Base-by-base conservation (phyloP, 2,888 invertebrate species). In the Clusia tigrina region DNA sequence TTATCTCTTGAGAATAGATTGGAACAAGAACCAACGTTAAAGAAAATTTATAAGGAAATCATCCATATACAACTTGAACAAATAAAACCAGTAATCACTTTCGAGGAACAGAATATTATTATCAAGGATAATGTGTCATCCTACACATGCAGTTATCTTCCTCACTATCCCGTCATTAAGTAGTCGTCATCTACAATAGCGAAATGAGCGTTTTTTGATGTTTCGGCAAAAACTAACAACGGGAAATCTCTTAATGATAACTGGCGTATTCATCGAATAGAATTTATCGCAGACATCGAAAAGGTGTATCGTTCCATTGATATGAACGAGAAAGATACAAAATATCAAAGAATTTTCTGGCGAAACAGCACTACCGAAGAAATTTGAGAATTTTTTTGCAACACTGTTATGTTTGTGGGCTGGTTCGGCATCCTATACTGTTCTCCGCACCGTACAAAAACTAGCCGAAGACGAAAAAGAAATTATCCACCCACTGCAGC, bases 141-240 rank as follows among this genome's bases (percentile, higher is more conserved):
- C 55, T 42, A 5, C 2, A 20, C 48, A 18, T 60, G 57, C 24
- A 60, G 64, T 54, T 64, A 64, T 18, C 58, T 58, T 1, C 61
- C 61, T 12, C 61, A 61, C 18, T 58, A 61, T 17, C 61, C 51
- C n/a, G 53, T 63, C 2, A 18, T 59, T 6, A 59, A 55, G 25
- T 48, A 54, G 22, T 23, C 54, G 10, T 32, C 55, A 12, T 42
- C 53, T 37, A 64, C 37, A 20, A 62, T 58, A 18, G 62, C 22
- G 26, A 26, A 62, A 2, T 37, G 64, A 18, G 26, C 58, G 5
- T 54, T 61, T 18, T 55, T 60, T 22, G 57, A 60, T 18, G 55
- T 56, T 12, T 63, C 56, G 22, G 25, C 52, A 25, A 46, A 54
- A 48, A 58, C 68, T 90, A 59, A 56, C 1, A 59, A 65, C 23